Evolutionary conservation across 2,113 vertebrate species (phyloP).

Genomic region (Meleagris gallopavo): DNA sequence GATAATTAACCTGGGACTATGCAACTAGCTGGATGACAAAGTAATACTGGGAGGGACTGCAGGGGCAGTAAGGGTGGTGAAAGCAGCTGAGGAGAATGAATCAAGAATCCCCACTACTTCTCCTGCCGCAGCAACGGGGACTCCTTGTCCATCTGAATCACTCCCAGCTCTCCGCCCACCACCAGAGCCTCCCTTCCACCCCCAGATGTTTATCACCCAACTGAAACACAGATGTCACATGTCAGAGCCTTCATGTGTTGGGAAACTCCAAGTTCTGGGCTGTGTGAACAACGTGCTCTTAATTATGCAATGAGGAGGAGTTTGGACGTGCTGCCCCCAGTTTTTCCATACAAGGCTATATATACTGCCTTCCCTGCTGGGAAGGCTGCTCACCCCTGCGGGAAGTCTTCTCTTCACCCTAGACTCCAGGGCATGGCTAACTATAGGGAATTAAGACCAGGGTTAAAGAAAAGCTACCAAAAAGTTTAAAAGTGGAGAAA

Average conservation of each 20-base stretch:
- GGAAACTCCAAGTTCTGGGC: slow-evolving; percentile 19
- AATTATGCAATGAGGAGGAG: neutral
- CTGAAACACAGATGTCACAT: neutral
- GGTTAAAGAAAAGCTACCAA: slow-evolving; percentile 24
- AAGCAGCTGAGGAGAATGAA: neutral
- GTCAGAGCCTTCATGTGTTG: neutral
- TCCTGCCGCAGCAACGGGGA: neutral
- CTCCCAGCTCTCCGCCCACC: neutral
- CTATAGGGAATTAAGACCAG: neutral
- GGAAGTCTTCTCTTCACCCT: neutral
- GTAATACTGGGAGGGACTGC: neutral
- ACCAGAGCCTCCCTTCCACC: neutral
- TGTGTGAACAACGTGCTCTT: neutral
- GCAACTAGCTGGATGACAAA: neutral
- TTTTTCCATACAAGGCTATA: slow-evolving; percentile 37
- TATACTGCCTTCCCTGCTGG: neutral
- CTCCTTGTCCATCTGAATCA: neutral
- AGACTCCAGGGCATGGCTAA: neutral
- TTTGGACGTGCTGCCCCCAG: neutral
- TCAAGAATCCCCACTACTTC: neutral
- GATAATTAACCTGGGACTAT: neutral
- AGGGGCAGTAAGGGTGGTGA: neutral
- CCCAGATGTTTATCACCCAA: neutral
- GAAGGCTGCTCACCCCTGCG: neutral
- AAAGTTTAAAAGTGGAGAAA: neutral